Conservation (phyloP, 2,113 vertebrate genomes). For the Pterocles gutturalis region DNA sequence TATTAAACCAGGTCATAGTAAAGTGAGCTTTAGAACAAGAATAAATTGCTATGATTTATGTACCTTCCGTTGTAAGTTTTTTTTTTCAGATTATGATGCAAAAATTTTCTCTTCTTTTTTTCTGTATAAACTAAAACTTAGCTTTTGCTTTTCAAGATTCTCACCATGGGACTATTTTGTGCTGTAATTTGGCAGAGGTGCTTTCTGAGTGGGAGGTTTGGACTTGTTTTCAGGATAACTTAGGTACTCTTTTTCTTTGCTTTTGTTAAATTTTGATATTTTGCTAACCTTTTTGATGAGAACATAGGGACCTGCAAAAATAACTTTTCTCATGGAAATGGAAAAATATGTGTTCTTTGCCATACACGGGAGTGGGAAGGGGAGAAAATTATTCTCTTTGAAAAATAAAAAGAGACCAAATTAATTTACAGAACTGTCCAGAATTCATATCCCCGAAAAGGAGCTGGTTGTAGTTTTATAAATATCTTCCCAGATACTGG, state of each 20-base stretch:
- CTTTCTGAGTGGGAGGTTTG: slow-evolving; percentile 44
- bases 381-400: neutral
- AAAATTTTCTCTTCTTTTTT: neutral
- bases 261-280: slow-evolving; percentile 19
- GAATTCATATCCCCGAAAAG: neutral
- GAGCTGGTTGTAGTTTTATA: neutral
- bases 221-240: slow-evolving; percentile 17
- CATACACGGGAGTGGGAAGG: neutral
- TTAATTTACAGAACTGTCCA: neutral
- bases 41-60: neutral
- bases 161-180: slow-evolving; percentile 1
- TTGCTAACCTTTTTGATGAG: slow-evolving; percentile 36
- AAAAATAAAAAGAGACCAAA: neutral
- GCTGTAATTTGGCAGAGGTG: slow-evolving; percentile 27
- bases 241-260: neutral
- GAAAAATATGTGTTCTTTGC: neutral
- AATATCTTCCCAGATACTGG: neutral
- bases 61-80: neutral
- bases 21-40: neutral
- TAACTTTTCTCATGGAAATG: slow-evolving; percentile 2
- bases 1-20: neutral
- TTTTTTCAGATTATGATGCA: neutral
- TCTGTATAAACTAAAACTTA: neutral
- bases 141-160: slow-evolving; percentile 52
- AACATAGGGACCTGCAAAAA: neutral